phyloP scores from a whole-genome alignment of 2,797 vertebrate genomes.

The Paramormyrops hopkinsi region DNA sequence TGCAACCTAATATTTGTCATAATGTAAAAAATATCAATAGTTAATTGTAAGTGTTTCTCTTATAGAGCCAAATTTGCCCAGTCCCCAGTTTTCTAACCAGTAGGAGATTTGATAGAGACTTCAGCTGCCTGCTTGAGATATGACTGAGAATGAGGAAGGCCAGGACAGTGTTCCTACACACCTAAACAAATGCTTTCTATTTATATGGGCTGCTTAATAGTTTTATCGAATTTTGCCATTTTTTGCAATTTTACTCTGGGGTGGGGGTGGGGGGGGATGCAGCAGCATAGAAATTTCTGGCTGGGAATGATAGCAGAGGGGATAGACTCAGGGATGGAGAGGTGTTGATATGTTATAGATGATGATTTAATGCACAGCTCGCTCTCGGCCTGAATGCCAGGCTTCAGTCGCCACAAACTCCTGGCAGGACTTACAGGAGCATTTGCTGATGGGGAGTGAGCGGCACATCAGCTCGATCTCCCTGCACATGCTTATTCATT shows the following conservation, averaged over 20 bases:
- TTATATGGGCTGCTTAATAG: not conserved
- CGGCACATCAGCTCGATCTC: not conserved
- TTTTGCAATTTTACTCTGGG: not conserved
- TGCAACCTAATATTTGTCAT: not conserved
- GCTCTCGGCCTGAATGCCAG: not conserved
- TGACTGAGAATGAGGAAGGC: not conserved
- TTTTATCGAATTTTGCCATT: not conserved
- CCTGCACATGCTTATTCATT: not conserved
- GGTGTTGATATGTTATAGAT: slow-evolving; percentile 4
- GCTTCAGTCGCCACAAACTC: not conserved
- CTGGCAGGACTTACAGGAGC: not conserved
- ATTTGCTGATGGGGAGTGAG: not conserved
- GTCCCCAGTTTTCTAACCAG: not conserved
- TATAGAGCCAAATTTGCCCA: not conserved
- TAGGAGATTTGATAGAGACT: not conserved
- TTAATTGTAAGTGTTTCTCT: not conserved
- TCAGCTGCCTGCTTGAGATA: not conserved
- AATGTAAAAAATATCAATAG: not conserved
- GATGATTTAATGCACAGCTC: not conserved
- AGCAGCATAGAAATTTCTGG: not conserved
- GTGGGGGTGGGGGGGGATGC: too few species aligned
- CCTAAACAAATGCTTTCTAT: not conserved
- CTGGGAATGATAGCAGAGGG: not conserved
- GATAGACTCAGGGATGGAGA: not conserved
- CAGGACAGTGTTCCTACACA: not conserved